Evolutionary conservation across 2,113 vertebrate genomes (phyloP).

Genomic region (Brachyhypopomus occidentalis): DNA sequence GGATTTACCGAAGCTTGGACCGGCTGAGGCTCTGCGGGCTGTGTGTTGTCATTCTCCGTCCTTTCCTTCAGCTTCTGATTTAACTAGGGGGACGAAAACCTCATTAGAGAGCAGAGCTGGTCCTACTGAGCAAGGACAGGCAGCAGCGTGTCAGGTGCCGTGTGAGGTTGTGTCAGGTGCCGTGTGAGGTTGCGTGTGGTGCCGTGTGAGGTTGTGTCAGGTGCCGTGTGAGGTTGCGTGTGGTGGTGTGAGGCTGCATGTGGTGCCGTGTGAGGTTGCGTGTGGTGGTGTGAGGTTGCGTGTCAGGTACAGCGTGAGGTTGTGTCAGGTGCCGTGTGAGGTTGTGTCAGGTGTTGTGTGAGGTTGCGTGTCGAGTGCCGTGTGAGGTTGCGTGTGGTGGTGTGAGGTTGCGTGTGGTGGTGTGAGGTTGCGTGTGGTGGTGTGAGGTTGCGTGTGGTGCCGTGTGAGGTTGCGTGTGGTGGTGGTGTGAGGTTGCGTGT

Average conservation of each 20-base stretch:
- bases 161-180: background rate
- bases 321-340: background rate
- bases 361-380: background rate
- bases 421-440: background rate
- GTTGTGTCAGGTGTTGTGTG: background rate
- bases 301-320: too few species aligned
- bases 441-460: background rate
- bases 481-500: too few species aligned
- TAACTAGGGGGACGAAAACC: constrained; percentile 67
- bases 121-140: too few species aligned
- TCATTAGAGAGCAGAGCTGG: background rate
- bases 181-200: background rate
- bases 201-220: background rate
- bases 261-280: background rate
- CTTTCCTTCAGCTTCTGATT: constrained; percentile 80
- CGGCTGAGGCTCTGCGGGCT: constrained; percentile 69
- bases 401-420: too few species aligned
- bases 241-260: background rate
- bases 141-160: background rate
- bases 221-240: background rate
- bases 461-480: too few species aligned
- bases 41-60: constrained; percentile 71
- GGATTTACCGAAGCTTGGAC: constrained; percentile 75
- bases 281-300: background rate
- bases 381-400: background rate